These are phyloP conservation scores for Epinotia bilunana DNA, from an alignment of 2,888 invertebrate genomes.

Conservation along the genomic window DNA sequence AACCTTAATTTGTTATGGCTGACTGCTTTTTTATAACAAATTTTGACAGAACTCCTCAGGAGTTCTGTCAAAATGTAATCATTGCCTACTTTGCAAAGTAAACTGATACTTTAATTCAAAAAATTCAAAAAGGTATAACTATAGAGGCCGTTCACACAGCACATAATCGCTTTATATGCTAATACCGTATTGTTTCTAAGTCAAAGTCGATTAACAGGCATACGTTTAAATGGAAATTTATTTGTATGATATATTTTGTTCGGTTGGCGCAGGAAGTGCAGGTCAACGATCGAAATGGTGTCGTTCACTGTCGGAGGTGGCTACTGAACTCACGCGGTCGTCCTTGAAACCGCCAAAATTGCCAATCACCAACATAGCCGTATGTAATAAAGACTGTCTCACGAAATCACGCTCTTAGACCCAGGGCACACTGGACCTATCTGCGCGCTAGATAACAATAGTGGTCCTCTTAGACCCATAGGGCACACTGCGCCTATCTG, in stretches of 20 bases:
- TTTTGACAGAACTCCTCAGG: neutral
- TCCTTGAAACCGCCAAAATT: slow-evolving; percentile 79
- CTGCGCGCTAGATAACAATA: no score
- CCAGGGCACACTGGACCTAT: slow-evolving; percentile 19
- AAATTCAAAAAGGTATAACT: slow-evolving; percentile 49
- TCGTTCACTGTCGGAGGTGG: slow-evolving; percentile 79
- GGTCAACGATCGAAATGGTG: slow-evolving; percentile 81
- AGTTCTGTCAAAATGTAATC: no score
- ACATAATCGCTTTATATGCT: slow-evolving; percentile 69
- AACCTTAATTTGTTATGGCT: neutral
- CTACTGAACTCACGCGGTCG: slow-evolving; percentile 79
- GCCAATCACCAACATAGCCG: slow-evolving; percentile 68
- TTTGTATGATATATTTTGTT: slow-evolving; percentile 66
- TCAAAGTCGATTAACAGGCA: slow-evolving; percentile 70
- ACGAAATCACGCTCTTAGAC: slow-evolving; percentile 44
- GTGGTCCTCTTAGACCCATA: slow-evolving; percentile 43
- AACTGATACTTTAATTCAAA: slow-evolving; percentile 46
- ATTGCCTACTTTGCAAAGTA: slow-evolving; percentile 22
- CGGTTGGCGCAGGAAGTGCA: slow-evolving; percentile 75
- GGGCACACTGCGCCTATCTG: slow-evolving; percentile 19
- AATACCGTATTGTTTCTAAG: slow-evolving; percentile 74
- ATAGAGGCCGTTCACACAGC: slow-evolving; percentile 61
- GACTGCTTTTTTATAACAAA: neutral
- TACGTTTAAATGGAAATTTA: slow-evolving; percentile 67
- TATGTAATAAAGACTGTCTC: slow-evolving; percentile 48